Evolutionary conservation across 2,888 invertebrate genomes (phyloP).

Genomic region (Drosophila maculinotata): DNA sequence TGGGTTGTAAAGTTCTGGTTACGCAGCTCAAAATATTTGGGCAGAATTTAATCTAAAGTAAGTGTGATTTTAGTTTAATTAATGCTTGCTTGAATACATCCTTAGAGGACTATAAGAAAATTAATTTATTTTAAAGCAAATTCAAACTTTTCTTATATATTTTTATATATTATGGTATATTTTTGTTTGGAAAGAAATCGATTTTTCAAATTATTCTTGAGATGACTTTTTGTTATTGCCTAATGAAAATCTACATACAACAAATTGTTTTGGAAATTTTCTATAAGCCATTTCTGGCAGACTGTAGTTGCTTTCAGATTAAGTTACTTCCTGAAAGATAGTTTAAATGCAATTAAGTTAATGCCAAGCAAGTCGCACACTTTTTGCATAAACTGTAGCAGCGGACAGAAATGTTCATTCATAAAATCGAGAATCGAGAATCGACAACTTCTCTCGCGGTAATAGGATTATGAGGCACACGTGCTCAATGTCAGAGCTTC

Average conservation of each 20-base stretch:
- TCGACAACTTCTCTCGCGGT: conserved; percentile 62
- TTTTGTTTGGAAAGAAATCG: no score
- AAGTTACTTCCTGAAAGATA: neutral
- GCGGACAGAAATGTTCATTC: conserved; percentile 61
- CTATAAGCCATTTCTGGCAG: no score
- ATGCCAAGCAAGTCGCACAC: conserved; percentile 5
- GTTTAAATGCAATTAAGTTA: neutral
- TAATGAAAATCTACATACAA: no score
- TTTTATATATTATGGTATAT: no score
- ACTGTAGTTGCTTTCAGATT: no score
- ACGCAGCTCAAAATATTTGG: neutral
- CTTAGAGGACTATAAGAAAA: no score
- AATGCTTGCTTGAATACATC: neutral
- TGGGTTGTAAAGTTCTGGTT: neutral
- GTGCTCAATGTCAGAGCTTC: conserved; percentile 73
- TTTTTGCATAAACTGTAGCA: conserved; percentile 30
- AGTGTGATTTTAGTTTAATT: neutral
- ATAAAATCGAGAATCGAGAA: conserved; percentile 54
- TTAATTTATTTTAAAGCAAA: neutral
- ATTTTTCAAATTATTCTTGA: no score
- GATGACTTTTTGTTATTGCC: no score
- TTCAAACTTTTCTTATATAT: neutral
- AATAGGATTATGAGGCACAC: conserved; percentile 80
- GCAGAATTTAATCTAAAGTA: neutral
- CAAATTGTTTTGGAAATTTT: no score